A percentile compares a stretch with the other conserved stretches of the same genome.
These are phyloP conservation scores for Drosophila anomalata DNA, from an alignment of 2,888 invertebrate species.

Conservation along the genomic window DNA sequence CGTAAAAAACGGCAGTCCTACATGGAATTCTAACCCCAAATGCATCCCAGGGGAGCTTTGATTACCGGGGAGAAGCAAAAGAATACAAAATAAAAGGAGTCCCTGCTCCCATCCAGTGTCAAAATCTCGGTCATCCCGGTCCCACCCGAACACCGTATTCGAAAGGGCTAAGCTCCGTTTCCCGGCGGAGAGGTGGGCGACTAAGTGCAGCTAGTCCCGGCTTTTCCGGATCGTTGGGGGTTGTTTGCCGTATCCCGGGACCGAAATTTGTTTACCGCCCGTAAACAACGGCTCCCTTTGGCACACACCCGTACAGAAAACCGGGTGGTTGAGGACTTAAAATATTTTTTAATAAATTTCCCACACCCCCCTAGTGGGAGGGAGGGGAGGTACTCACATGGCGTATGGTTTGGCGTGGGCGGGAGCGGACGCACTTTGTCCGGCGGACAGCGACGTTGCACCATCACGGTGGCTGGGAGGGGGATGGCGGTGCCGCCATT, in stretches of 20 bases:
- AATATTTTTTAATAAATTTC: constrained; percentile 68
- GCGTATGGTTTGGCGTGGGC: constrained; percentile 86
- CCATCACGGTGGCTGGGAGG: constrained; percentile 90
- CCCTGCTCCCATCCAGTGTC: constrained; percentile 14
- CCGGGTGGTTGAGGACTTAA: constrained; percentile 48
- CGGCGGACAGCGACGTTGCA: constrained; percentile 90
- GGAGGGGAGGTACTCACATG: constrained; percentile 81
- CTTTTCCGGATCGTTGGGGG: constrained; percentile 50
- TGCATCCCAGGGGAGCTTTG: constrained; percentile 23
- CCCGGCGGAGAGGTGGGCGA: constrained; percentile 10
- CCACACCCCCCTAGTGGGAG: constrained; percentile 22
- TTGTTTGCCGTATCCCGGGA: constrained; percentile 46
- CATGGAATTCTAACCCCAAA: constrained; percentile 27
- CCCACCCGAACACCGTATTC: constrained; percentile 31
- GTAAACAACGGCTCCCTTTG: constrained; percentile 53
- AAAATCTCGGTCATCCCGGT: constrained; percentile 43
- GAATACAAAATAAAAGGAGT: background rate
- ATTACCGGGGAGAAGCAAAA: background rate
- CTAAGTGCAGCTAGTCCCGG: constrained; percentile 59
- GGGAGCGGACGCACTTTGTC: constrained; percentile 91
- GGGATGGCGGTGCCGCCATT: constrained; percentile 90
- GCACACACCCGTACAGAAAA: background rate
- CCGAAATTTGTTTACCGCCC: constrained; percentile 66
- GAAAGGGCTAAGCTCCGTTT: constrained; percentile 34
- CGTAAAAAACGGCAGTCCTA: constrained; percentile 1